Base-by-base conservation (phyloP, 1,140 invertebrate genomes). In the Harpegnathos saltator region DNA sequence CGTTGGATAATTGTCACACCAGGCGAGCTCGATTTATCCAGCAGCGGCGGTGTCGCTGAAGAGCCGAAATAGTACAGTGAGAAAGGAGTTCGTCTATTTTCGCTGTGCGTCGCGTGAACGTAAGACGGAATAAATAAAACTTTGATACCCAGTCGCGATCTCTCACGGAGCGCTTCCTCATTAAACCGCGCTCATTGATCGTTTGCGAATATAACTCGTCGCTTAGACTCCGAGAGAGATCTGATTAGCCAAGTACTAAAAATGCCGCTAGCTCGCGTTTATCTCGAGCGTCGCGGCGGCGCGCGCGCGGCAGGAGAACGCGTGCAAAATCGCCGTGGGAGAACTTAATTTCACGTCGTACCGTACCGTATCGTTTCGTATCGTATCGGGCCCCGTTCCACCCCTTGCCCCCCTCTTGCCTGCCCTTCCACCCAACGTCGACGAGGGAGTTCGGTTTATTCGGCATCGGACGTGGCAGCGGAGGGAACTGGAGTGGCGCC, bases 291-390 rank as follows among this genome's bases (percentile, higher is more conserved):
- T 24, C 24, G 48, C 29, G 29, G 29, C 29, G 29, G 1, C 1
- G 59, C 69, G 29, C 50, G 85, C 54, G 12, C 38, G 61, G 61
- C 24, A 54, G 1, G 15, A 17, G 7, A 24, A 66, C 11, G 62
- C 26, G 33, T 5, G 38, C 56, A 56, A 48, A 59, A 73, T 38
- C 44, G 78, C 73, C 56, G 56, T 50, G 78, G 15, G 69, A 50
- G 56, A 81, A 73, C 56, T 81, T 81, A 59, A 73, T 81, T 81
- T 81, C 56, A 62, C 56, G 22, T 78, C 61, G 54, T 59, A 19
- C 48, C 38, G 38, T 33, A 33, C 5, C 29, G 29, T 33, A 33
- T 33, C 29, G 29, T 33, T 3, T 33, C 29, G 29, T 33, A 5
- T 33, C 29, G 1, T 5, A 33, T 5, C 54, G n/a, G n/a, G 77